A percentile compares a stretch with the other conserved stretches of the same genome.
Evolutionary conservation across 2,888 invertebrate species (phyloP).

Genomic region (Prenolepis imparis): DNA sequence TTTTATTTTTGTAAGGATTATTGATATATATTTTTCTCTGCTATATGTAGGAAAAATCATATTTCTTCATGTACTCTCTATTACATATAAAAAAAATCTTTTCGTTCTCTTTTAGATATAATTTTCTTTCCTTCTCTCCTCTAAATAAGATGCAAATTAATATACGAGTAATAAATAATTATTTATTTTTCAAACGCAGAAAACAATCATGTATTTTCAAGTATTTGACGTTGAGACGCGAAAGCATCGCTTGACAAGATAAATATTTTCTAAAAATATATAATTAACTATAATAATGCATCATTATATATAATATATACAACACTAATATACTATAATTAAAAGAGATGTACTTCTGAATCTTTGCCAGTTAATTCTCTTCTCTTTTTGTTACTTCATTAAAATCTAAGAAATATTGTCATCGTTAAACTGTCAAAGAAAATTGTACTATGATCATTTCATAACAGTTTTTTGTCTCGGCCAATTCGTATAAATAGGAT

Average conservation of each 20-base stretch:
- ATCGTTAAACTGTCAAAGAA: not conserved
- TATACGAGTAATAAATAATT: not conserved
- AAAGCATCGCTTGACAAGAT: too few species aligned
- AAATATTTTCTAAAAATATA: not conserved
- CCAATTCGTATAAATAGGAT: slow-evolving; percentile 10
- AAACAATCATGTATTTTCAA: not conserved
- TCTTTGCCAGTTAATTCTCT: not conserved
- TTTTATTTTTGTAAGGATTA: too few species aligned
- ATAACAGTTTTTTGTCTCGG: not conserved
- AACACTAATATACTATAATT: not conserved
- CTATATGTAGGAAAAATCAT: too few species aligned
- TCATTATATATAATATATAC: not conserved
- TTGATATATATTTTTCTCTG: too few species aligned
- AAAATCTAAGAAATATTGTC: not conserved
- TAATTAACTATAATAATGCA: not conserved
- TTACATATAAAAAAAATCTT: too few species aligned
- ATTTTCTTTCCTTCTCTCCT: too few species aligned
- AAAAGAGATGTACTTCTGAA: not conserved
- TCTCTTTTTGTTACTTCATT: not conserved
- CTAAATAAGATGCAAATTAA: not conserved
- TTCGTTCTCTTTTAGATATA: too few species aligned
- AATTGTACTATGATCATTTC: not conserved
- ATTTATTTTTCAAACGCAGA: not conserved
- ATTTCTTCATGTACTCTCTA: too few species aligned
- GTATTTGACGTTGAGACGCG: too few species aligned